Evolutionary conservation across 2,113 vertebrate species (phyloP).

Genomic region (Gadus macrocephalus): DNA sequence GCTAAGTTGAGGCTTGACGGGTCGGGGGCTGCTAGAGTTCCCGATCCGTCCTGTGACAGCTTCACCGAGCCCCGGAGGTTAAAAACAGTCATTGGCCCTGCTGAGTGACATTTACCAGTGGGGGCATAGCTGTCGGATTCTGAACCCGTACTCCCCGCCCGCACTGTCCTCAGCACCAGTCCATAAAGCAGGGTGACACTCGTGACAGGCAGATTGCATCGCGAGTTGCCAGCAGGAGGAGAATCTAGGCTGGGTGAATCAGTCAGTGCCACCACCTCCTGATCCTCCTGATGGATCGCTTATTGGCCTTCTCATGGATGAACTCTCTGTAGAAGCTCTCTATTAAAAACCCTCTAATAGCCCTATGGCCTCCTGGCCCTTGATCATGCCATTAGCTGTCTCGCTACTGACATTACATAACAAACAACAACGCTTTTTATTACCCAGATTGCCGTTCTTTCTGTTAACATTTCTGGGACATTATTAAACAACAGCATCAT

Average conservation of each 20-base stretch:
- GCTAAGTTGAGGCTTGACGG: slow-evolving; percentile 18
- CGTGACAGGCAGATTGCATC: slow-evolving; percentile 58
- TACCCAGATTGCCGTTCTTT: slow-evolving; percentile 27
- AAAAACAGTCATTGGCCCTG: slow-evolving; percentile 39
- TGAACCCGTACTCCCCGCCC: slow-evolving; percentile 33
- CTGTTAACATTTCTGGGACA: slow-evolving; percentile 25
- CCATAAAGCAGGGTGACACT: slow-evolving; percentile 42
- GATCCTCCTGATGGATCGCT: slow-evolving; percentile 56
- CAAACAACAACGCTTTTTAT: slow-evolving; percentile 14
- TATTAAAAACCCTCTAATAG: slow-evolving; percentile 28
- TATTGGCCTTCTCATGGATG: slow-evolving; percentile 39
- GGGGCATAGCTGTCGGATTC: slow-evolving; percentile 25
- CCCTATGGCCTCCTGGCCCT: slow-evolving; percentile 56
- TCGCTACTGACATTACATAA: slow-evolving; percentile 16
- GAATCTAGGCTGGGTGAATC: slow-evolving; percentile 53
- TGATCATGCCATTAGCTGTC: slow-evolving; percentile 63
- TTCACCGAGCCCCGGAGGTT: slow-evolving; percentile 36
- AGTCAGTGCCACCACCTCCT: slow-evolving; percentile 42
- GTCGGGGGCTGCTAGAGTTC: slow-evolving; percentile 8
- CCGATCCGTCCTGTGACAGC: slow-evolving; percentile 24
- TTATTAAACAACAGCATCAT: slow-evolving; percentile 25
- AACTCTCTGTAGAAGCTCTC: slow-evolving; percentile 37
- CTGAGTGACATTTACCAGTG: slow-evolving; percentile 28
- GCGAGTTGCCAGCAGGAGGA: slow-evolving; percentile 58
- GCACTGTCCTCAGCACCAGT: slow-evolving; percentile 41